phyloP scores from a whole-genome alignment of 2,113 vertebrate species.

The Leptocoma aspasia region DNA sequence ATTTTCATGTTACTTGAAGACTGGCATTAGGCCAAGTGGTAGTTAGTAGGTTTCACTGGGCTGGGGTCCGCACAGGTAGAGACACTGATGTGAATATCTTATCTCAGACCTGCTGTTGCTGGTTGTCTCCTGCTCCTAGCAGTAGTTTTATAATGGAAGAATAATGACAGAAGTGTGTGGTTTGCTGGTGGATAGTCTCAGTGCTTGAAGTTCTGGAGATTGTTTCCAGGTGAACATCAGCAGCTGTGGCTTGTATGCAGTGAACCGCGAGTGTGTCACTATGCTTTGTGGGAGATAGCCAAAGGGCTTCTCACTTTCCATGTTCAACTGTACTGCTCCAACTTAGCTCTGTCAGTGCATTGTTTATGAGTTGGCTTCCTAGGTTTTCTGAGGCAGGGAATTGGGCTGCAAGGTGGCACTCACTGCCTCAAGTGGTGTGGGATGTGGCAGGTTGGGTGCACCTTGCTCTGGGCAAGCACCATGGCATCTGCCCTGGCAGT shows the following conservation, averaged over 20 bases:
- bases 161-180: background rate
- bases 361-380: background rate
- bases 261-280: background rate
- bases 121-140: background rate
- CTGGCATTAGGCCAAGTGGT: background rate
- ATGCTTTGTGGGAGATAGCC: background rate
- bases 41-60: background rate
- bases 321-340: background rate
- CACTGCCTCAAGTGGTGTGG: background rate
- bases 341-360: background rate
- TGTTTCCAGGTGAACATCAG: background rate
- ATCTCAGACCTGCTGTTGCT: background rate
- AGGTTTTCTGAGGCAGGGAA: background rate
- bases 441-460: background rate
- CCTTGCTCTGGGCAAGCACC: background rate
- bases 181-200: background rate
- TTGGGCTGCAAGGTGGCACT: background rate
- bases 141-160: background rate
- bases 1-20: background rate
- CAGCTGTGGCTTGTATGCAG: background rate
- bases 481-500: accelerated
- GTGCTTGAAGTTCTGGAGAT: background rate
- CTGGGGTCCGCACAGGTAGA: background rate
- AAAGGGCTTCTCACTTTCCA: background rate
- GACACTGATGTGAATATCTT: background rate